Evolutionary conservation across 2,888 invertebrate species (phyloP).

Genomic region (Subacronicta megacephala): DNA sequence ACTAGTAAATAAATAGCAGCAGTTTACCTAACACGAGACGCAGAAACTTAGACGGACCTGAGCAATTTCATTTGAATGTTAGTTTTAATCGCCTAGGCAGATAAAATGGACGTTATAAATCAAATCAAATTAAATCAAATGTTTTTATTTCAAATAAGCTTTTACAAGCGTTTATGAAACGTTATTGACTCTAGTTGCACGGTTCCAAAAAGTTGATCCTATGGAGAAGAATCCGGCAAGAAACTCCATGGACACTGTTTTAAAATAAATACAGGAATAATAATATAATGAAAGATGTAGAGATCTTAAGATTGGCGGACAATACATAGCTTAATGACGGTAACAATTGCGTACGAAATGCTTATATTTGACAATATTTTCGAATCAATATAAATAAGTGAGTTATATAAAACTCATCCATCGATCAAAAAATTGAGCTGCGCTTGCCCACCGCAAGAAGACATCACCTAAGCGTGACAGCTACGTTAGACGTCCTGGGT

Average conservation of each 20-base stretch:
- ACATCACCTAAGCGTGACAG: too few species aligned
- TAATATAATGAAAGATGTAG: conserved; percentile 42
- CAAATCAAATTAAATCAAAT: too few species aligned
- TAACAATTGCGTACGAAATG: conserved; percentile 19
- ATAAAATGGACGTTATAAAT: conserved; percentile 26
- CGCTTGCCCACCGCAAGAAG: too few species aligned
- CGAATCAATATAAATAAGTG: conserved; percentile 12
- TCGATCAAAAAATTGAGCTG: too few species aligned
- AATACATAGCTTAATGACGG: conserved; percentile 33
- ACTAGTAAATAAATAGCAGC: conserved; percentile 15
- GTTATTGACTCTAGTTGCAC: too few species aligned
- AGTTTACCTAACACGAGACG: conserved; percentile 26
- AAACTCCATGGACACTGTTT: too few species aligned
- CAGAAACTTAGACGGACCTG: conserved; percentile 28
- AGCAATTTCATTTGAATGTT: conserved; percentile 49
- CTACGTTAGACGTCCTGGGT: too few species aligned
- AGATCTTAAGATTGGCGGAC: conserved; percentile 33
- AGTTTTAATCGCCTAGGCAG: conserved; percentile 29
- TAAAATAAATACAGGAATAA: conserved; percentile 45
- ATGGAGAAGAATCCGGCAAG: too few species aligned
- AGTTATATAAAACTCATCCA: too few species aligned
- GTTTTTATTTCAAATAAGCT: too few species aligned
- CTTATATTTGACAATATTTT: conserved; percentile 21
- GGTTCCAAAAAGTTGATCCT: too few species aligned
- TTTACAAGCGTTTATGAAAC: too few species aligned